phyloP scores from a whole-genome alignment of 2,797 vertebrate genomes.

The Argentina silus region DNA sequence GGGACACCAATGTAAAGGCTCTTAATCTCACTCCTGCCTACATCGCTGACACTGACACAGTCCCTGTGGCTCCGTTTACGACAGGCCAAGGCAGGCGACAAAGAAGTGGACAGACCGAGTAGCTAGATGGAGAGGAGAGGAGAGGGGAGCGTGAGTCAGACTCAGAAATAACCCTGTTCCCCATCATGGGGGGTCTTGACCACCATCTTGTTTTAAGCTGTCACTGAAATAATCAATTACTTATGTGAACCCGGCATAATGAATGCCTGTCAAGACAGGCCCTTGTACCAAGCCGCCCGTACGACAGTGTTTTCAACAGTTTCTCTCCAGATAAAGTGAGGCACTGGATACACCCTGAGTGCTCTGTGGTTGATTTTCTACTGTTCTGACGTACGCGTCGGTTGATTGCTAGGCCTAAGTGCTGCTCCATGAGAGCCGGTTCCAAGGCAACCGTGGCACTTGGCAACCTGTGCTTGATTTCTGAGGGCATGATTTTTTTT shows the following conservation, averaged over 20 bases:
- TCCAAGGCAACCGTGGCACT: slow-evolving; percentile 41
- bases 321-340: slow-evolving; percentile 4
- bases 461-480: slow-evolving; percentile 42
- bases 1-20: slow-evolving; percentile 3
- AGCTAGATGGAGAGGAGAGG: too few species aligned
- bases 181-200: neutral
- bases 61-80: neutral
- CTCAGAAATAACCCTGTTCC: neutral
- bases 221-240: slow-evolving; percentile 6
- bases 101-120: neutral
- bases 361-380: slow-evolving; percentile 28
- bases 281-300: neutral
- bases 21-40: slow-evolving; percentile 13
- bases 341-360: slow-evolving; percentile 6
- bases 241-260: neutral
- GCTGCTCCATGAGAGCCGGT: slow-evolving; percentile 38
- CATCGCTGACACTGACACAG: neutral
- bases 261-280: neutral
- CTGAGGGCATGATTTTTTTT: neutral
- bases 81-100: neutral
- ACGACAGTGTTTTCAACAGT: neutral
- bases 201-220: neutral
- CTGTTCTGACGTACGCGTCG: slow-evolving; percentile 23
- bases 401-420: slow-evolving; percentile 53
- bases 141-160: neutral